Conservation (phyloP, 2,113 vertebrate species). For the Lethenteron reissneri region DNA sequence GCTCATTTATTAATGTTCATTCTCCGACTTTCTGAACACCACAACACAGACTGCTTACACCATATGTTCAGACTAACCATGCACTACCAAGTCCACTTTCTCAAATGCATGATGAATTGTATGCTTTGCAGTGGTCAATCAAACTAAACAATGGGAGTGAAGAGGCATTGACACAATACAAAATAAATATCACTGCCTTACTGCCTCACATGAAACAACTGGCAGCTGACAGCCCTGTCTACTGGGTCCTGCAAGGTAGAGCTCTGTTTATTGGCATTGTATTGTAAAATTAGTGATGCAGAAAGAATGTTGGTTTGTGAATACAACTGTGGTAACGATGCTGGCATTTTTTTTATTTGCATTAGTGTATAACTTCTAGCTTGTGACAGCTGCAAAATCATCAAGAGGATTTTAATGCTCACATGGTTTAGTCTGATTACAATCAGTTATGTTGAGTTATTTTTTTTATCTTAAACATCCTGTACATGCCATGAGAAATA, state of each 20-base stretch:
- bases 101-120: conserved; percentile 10
- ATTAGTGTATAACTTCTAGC: too few species aligned
- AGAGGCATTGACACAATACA: conserved; percentile 61
- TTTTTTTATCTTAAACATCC: too few species aligned
- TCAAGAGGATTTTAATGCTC: too few species aligned
- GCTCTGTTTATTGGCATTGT: not conserved
- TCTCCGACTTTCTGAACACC: not conserved
- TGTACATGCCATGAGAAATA: too few species aligned
- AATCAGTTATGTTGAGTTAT: too few species aligned
- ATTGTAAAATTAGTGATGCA: not conserved
- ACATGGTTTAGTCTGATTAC: too few species aligned
- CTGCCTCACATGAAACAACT: conserved; percentile 47
- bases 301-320: not conserved
- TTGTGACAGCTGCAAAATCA: not conserved
- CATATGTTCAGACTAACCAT: not conserved
- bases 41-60: not conserved
- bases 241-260: conserved; percentile 90
- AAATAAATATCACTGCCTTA: conserved; percentile 56
- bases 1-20: conserved; percentile 25
- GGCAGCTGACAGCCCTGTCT: conserved; percentile 52
- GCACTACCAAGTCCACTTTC: conserved; percentile 6
- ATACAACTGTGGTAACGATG: not conserved
- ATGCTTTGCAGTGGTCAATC: conserved; percentile 64
- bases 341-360: too few species aligned
- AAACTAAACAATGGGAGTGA: conserved; percentile 67